These are phyloP conservation scores for Pocillopora meandrina DNA, from an alignment of 92 coral and sea anemone genomes.

Conservation along the genomic window DNA sequence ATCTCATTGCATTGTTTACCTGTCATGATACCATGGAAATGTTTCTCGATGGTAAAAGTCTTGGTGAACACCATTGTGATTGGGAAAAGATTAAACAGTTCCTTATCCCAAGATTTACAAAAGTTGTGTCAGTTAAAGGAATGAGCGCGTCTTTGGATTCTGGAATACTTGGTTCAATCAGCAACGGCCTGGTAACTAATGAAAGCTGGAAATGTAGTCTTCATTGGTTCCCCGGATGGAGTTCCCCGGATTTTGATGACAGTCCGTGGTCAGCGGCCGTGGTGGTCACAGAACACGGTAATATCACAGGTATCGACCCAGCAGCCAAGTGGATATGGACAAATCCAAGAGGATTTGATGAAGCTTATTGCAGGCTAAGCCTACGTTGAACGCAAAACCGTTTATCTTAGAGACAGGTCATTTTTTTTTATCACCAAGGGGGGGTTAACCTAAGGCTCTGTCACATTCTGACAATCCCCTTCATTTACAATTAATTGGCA, in stretches of 20 bases:
- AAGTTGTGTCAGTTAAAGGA: conserved; percentile 48
- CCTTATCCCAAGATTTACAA: conserved; percentile 33
- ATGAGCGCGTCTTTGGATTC: conserved; percentile 9
- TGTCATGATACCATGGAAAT: conserved; percentile 50
- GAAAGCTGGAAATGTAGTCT: conserved; percentile 47
- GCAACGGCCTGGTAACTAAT: conserved; percentile 59
- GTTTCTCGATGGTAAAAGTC: conserved; percentile 41
- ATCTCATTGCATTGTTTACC: conserved; percentile 34
- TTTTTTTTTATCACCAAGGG: too few relatives aligned
- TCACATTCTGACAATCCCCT: too few relatives aligned
- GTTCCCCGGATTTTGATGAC: conserved; percentile 51
- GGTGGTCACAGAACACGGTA: conserved; percentile 2
- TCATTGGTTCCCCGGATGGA: conserved; percentile 32
- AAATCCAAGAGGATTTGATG: neutral
- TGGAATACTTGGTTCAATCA: conserved; percentile 59
- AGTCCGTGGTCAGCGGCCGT: conserved; percentile 49
- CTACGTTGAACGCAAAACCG: neutral
- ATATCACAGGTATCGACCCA: conserved; percentile 26
- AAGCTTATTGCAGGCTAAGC: conserved; percentile 46
- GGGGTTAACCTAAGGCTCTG: too few relatives aligned
- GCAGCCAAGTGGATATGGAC: conserved; percentile 71
- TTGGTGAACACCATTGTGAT: conserved; percentile 37
- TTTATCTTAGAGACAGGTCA: neutral
- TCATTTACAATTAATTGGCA: too few relatives aligned
- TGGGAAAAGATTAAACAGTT: conserved; percentile 36